A percentile compares a stretch with the other conserved stretches of the same genome.
phyloP scores from a whole-genome alignment of 1,140 invertebrate genomes.

The Mya arenaria region DNA sequence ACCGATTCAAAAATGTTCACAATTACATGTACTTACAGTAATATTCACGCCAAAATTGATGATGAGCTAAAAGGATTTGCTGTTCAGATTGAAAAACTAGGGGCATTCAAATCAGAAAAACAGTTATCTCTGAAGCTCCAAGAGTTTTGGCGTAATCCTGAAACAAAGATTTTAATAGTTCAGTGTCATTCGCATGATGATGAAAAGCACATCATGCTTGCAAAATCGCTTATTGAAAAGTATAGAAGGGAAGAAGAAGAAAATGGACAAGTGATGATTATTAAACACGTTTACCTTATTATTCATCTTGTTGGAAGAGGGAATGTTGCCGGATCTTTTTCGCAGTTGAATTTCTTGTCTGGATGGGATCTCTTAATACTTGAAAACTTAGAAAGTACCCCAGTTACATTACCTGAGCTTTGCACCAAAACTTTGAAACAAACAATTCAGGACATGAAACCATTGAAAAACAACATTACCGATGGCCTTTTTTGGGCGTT shows the following conservation, averaged over 20 bases:
- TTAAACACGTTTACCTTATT: constrained; percentile 60
- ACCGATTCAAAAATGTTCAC: too few species aligned
- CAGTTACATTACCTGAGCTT: constrained; percentile 13
- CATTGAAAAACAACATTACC: constrained; percentile 21
- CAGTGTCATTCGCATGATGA: constrained; percentile 46
- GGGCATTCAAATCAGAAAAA: constrained; percentile 57
- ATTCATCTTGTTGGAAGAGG: constrained; percentile 56
- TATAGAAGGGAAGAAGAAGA: background rate
- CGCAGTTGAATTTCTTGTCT: constrained; percentile 63
- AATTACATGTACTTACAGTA: constrained; percentile 59
- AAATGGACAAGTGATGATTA: background rate
- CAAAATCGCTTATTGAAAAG: constrained; percentile 37
- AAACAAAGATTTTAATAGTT: constrained; percentile 39
- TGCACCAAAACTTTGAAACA: constrained; percentile 20
- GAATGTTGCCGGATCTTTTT: background rate
- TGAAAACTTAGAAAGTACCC: constrained; percentile 57
- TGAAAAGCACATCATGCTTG: constrained; percentile 24
- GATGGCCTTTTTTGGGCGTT: constrained; percentile 66
- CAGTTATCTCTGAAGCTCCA: constrained; percentile 20
- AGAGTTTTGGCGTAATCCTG: constrained; percentile 20
- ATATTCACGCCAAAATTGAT: constrained; percentile 44
- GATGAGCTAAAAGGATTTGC: background rate
- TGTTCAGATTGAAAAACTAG: constrained; percentile 44
- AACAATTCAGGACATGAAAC: constrained; percentile 44
- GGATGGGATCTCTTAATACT: constrained; percentile 63